phyloP scores from a whole-genome alignment of 1,140 invertebrate genomes.

The Rhizoglyphus robini region DNA sequence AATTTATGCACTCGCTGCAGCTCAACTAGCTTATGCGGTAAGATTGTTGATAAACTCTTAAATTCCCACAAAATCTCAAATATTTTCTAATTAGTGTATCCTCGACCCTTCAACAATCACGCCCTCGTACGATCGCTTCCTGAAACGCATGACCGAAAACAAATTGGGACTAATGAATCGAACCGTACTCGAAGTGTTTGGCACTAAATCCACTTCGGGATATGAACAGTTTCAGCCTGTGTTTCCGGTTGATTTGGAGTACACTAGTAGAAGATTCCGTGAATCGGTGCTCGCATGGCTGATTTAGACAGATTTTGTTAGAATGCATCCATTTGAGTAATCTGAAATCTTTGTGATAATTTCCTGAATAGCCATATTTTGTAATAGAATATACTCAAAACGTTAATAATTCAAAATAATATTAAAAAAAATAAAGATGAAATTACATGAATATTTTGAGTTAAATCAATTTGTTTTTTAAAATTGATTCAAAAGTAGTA shows the following conservation, averaged over 20 bases:
- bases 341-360: too few species aligned
- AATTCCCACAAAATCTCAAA: not conserved
- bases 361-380: too few species aligned
- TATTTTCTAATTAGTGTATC: slow-evolving; percentile 42
- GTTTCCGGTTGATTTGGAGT: slow-evolving; percentile 23
- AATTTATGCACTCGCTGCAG: slow-evolving; percentile 60
- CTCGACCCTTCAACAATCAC: slow-evolving; percentile 60
- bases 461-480: too few species aligned
- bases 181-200: slow-evolving; percentile 28
- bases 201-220: slow-evolving; percentile 25
- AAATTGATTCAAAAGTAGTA: too few species aligned
- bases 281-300: slow-evolving; percentile 28
- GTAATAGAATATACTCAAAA: too few species aligned
- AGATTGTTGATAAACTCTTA: slow-evolving; percentile 18
- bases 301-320: too few species aligned
- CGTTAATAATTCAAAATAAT: too few species aligned
- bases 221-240: slow-evolving; percentile 25
- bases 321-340: too few species aligned
- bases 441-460: too few species aligned
- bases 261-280: slow-evolving; percentile 26
- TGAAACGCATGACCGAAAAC: slow-evolving; percentile 56
- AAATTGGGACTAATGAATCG: slow-evolving; percentile 35
- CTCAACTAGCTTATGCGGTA: slow-evolving; percentile 56
- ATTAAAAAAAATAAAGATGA: too few species aligned
- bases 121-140: slow-evolving; percentile 68